Base-by-base conservation (phyloP, 2,113 vertebrate genomes). In the Platichthys flesus region DNA sequence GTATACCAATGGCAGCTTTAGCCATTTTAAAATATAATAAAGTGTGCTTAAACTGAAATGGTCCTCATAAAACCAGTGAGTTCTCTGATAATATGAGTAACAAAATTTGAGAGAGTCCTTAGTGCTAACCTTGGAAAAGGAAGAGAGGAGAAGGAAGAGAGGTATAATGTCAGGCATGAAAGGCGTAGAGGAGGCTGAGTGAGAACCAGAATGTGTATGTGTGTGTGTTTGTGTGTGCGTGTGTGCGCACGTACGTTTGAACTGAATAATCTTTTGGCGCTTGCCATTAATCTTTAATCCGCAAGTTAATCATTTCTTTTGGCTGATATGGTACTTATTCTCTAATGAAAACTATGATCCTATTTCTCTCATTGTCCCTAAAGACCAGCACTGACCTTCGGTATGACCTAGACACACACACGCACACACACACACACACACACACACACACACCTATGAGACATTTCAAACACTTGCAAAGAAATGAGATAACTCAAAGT, bases 291-390 rank as follows among this genome's bases (percentile, higher is more conserved):
- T 58, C 69, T 82, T 52, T 86, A 87, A 90, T 89, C 81, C 83
- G 2, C 45, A 58, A 21, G 23, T 77, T 64, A 72, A 61, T 69
- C 68, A 78, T 76, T 84, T 83, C 85, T 82, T 66, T 67, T 26
- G 67, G 69, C 73, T 84, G 81, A 82, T 83, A 69, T 52, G 76
- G 45, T 88, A 57, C 70, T 54, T 89, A 85, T 84, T 78, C 64
- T 76, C 64, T 78, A 83, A 87, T 75, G 68, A 83, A 87, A 85
- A 77, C 47, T 55, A 69, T 87, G 65, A 87, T 83, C 82, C 76
- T 77, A 71, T 83, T 88, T 82, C 64, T 79, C 62, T 71, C 58
- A 71, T 13, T 81, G 68, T 73, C 60, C 71, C 79, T 67, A 68
- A 67, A 63, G 66, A 76, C 68, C 8, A 16, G 12, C 47, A 45